phyloP scores from a whole-genome alignment of 1,140 invertebrate genomes.

The Drosophila kohkoa region DNA sequence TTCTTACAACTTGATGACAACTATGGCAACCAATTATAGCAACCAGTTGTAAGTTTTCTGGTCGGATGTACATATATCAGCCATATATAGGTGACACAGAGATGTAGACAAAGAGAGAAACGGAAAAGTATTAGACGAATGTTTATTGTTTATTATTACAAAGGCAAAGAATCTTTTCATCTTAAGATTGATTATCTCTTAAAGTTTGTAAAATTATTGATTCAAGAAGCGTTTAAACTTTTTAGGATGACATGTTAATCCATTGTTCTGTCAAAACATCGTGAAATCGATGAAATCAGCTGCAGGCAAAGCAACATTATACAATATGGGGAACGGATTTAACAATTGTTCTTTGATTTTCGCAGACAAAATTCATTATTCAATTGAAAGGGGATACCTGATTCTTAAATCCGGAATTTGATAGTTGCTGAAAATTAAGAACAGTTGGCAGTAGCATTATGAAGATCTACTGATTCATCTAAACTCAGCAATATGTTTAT shows the following conservation, averaged over 20 bases:
- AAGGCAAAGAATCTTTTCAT: neutral
- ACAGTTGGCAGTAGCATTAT: too few species aligned
- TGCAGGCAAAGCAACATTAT: constrained; percentile 1
- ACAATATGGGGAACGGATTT: neutral
- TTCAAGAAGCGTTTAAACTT: neutral
- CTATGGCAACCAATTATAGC: neutral
- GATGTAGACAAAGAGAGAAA: neutral
- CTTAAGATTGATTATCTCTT: constrained; percentile 19
- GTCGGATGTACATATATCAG: neutral
- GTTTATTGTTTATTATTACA: neutral
- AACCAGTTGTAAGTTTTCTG: constrained; percentile 12
- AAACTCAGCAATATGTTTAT: too few species aligned
- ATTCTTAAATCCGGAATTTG: too few species aligned
- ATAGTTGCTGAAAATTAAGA: too few species aligned
- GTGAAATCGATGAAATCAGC: constrained; percentile 15
- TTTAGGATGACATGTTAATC: neutral
- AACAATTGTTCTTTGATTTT: neutral
- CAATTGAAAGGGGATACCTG: too few species aligned
- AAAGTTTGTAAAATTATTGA: neutral
- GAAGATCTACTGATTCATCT: too few species aligned
- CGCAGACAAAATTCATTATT: too few species aligned
- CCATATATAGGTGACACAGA: neutral
- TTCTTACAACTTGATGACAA: neutral
- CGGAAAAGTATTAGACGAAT: neutral
- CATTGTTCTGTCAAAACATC: neutral